These are phyloP conservation scores for Limnodromus scolopaceus DNA, from an alignment of 2,797 vertebrate species.

Conservation along the genomic window DNA sequence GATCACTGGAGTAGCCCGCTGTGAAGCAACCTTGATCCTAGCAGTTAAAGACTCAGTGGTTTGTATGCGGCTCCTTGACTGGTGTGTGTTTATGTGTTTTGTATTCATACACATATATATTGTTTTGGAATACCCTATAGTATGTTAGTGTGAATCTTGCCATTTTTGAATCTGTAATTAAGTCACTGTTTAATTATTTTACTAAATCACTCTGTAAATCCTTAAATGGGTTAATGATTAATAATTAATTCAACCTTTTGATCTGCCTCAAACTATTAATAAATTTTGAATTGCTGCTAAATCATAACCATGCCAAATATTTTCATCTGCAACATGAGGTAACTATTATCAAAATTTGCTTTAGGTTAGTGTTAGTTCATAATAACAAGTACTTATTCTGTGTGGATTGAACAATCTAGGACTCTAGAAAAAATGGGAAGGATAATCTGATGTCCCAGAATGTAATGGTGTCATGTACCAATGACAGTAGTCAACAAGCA, in stretches of 20 bases:
- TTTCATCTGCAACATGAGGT: not conserved
- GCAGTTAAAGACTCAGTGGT: not conserved
- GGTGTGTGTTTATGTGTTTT: not conserved
- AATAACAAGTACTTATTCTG: not conserved
- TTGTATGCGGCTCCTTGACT: not conserved
- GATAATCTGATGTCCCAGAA: not conserved
- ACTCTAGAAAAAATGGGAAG: not conserved
- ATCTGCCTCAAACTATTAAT: not conserved
- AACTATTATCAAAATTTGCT: not conserved
- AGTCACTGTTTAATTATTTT: not conserved
- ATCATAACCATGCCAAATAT: not conserved
- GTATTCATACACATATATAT: not conserved
- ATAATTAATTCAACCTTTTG: not conserved
- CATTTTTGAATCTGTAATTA: not conserved
- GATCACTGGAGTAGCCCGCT: not conserved
- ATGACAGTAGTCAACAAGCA: not conserved
- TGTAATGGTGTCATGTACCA: not conserved
- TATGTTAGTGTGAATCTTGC: not conserved
- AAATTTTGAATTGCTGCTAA: not conserved
- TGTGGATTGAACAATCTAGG: not conserved
- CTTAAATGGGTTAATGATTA: not conserved
- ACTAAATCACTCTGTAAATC: not conserved
- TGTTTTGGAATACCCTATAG: not conserved
- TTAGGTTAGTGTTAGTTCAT: not conserved
- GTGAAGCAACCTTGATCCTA: not conserved